Conservation (phyloP, 37 sponge, comb jelly and placozoan genomes). For the Bolinopsis microptera region DNA sequence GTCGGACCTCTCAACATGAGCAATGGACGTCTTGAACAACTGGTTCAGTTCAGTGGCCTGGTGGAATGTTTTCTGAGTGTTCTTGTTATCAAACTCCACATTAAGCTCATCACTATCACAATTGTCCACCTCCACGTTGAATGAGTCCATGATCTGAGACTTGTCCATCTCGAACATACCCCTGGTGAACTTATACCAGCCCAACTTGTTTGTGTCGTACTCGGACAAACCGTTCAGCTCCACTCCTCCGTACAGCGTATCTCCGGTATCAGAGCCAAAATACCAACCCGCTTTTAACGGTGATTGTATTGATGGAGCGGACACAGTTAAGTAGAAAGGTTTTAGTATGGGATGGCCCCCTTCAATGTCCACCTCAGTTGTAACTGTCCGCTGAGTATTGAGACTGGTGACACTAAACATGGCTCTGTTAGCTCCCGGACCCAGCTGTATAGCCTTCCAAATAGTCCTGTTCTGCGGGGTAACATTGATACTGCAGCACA, state of each 20-base stretch:
- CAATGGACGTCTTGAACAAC: neutral
- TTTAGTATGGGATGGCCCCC: neutral
- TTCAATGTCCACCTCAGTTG: constrained; percentile 30
- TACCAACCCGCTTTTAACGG: constrained; percentile 33
- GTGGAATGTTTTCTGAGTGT: neutral
- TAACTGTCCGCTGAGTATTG: neutral
- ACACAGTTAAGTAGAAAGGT: constrained; percentile 13
- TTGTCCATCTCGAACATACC: constrained; percentile 24
- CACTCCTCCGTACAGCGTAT: neutral
- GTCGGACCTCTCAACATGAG: neutral
- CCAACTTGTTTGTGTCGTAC: constrained; percentile 9
- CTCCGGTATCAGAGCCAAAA: neutral
- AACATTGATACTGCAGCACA: constrained; percentile 47
- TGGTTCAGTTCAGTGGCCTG: neutral
- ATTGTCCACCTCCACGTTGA: constrained; percentile 42
- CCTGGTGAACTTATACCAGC: constrained; percentile 41
- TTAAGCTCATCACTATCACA: constrained; percentile 52
- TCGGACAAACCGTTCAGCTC: neutral
- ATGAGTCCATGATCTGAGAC: neutral
- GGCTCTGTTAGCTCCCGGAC: neutral
- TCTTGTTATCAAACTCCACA: constrained; percentile 29
- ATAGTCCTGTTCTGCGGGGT: neutral
- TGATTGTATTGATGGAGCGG: constrained; percentile 5
- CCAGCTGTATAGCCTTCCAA: constrained; percentile 41
- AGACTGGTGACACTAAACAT: constrained; percentile 33